A percentile compares a stretch with the other conserved stretches of the same genome.
Conservation (phyloP, 1,140 invertebrate genomes). For the Sycobia sp. region DNA sequence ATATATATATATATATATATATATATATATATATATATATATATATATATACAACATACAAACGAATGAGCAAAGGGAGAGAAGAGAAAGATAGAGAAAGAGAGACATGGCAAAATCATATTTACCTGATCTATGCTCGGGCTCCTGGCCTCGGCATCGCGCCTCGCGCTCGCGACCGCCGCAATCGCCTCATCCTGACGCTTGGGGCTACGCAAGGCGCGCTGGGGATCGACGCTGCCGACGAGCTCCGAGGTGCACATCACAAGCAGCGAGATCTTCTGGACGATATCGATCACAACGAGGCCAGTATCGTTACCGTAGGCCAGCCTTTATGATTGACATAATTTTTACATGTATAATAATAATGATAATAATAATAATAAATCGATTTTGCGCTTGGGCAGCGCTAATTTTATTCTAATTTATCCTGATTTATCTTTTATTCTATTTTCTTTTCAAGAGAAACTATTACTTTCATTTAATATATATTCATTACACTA, state of each 20-base stretch:
- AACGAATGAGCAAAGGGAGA: background rate
- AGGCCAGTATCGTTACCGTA: conserved; percentile 95
- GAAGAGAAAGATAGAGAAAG: background rate
- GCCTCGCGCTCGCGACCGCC: conserved; percentile 40
- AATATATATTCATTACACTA: too few relatives aligned
- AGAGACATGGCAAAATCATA: conserved; percentile 38
- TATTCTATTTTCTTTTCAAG: too few relatives aligned
- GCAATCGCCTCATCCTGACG: conserved; percentile 58
- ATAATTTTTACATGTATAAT: too few relatives aligned
- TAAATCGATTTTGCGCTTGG: too few relatives aligned
- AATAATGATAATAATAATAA: too few relatives aligned
- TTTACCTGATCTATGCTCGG: conserved; percentile 90
- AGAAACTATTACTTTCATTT: too few relatives aligned
- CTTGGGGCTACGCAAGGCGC: conserved; percentile 84
- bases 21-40: too few relatives aligned
- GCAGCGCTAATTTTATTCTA: too few relatives aligned
- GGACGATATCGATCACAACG: conserved; percentile 92
- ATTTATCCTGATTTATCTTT: too few relatives aligned
- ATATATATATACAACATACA: too few relatives aligned
- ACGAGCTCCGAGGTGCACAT: conserved; percentile 86
- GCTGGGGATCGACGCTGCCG: conserved; percentile 85
- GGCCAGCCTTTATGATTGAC: conserved; percentile 75
- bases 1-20: too few relatives aligned
- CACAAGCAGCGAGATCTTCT: conserved; percentile 87
- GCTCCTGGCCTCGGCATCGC: conserved; percentile 78